Conservation (phyloP, 2,113 vertebrate genomes). For the Platichthys flesus region DNA sequence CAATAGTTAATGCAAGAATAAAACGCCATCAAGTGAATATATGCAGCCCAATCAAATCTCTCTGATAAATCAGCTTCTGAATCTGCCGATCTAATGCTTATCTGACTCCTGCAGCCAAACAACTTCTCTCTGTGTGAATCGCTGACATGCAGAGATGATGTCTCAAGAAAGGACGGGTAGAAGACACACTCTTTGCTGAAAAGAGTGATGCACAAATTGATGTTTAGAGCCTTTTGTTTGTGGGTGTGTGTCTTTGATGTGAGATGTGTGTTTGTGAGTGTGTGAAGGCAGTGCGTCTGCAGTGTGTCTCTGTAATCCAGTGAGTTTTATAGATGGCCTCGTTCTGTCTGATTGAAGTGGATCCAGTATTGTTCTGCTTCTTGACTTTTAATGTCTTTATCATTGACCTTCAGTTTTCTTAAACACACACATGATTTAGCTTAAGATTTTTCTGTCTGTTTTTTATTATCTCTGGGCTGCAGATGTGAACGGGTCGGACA, state of each 20-base stretch:
- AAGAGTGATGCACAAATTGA: background rate
- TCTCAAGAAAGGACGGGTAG: conserved; percentile 17
- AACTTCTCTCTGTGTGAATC: conserved; percentile 10
- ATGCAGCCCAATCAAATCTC: background rate
- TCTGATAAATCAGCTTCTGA: conserved; percentile 10
- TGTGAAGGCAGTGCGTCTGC: background rate
- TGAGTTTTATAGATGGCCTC: conserved; percentile 36
- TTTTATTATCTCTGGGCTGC: background rate
- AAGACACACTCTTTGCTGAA: background rate
- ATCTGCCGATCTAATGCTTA: background rate
- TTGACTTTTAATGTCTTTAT: conserved; percentile 30
- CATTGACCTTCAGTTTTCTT: background rate
- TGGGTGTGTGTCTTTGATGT: background rate
- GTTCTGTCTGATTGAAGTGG: conserved; percentile 24
- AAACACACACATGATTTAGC: conserved; percentile 4
- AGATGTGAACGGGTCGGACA: background rate
- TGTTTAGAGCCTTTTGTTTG: conserved; percentile 12
- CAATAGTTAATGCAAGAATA: conserved; percentile 11
- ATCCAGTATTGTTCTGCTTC: conserved; percentile 21
- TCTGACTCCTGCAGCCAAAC: conserved; percentile 25
- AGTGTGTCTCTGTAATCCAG: background rate
- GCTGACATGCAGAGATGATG: conserved; percentile 30
- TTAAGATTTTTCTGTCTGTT: background rate
- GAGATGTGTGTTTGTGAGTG: background rate
- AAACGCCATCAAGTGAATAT: conserved; percentile 19